phyloP scores from a whole-genome alignment of 1,140 invertebrate species.

The Manduca sexta region DNA sequence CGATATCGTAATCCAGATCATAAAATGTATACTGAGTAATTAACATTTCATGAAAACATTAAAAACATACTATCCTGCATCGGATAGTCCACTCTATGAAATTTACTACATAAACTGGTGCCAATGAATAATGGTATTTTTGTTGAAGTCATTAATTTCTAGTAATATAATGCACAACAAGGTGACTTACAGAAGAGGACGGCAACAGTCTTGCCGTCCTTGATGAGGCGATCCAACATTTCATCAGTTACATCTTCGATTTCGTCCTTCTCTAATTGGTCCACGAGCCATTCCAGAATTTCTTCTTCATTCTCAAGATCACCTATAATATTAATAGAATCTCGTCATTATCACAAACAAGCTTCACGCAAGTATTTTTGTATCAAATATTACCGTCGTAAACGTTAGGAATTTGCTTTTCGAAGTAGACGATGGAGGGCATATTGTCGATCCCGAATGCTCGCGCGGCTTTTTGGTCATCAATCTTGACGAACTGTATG shows the following conservation, averaged over 20 bases:
- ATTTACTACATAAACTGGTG: too few relatives aligned
- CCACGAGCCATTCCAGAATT: slow-evolving; percentile 90
- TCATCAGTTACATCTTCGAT: slow-evolving; percentile 96
- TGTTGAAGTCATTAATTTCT: too few relatives aligned
- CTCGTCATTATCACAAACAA: background rate
- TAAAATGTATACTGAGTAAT: too few relatives aligned
- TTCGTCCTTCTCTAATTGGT: slow-evolving; percentile 92
- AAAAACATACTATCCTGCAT: too few relatives aligned
- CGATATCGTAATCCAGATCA: background rate
- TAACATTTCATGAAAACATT: too few relatives aligned
- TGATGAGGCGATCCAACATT: slow-evolving; percentile 92
- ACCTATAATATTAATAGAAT: slow-evolving; percentile 69
- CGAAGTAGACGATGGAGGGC: slow-evolving; percentile 93
- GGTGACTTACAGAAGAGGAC: slow-evolving; percentile 92
- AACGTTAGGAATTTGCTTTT: slow-evolving; percentile 93
- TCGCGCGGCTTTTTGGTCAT: slow-evolving; percentile 85
- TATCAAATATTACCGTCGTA: slow-evolving; percentile 81
- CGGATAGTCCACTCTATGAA: too few relatives aligned
- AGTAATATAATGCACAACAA: too few relatives aligned
- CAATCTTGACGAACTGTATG: slow-evolving; percentile 96
- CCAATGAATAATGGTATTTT: too few relatives aligned
- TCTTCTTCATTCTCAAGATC: slow-evolving; percentile 93
- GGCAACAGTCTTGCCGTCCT: slow-evolving; percentile 90
- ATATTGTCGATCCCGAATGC: slow-evolving; percentile 91
- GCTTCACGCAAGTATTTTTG: background rate